Percentiles rank a stretch among this genome's conserved stretches.
phyloP scores from a whole-genome alignment of 2,113 vertebrate genomes.

The Clarias magur region DNA sequence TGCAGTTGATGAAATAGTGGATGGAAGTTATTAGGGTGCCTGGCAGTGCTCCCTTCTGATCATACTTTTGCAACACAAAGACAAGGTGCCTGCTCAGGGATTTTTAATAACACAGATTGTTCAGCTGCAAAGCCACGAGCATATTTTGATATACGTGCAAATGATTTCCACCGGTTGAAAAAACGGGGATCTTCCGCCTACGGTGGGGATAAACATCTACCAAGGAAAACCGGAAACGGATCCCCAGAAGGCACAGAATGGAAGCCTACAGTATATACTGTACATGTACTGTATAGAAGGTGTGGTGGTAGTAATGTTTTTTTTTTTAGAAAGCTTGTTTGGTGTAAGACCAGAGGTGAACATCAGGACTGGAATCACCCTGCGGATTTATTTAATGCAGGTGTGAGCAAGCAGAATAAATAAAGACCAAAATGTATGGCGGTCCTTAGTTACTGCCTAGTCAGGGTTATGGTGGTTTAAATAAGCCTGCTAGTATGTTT shows the following conservation, averaged over 20 bases:
- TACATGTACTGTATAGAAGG: neutral
- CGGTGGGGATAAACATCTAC: neutral
- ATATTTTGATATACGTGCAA: neutral
- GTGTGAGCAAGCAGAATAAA: neutral
- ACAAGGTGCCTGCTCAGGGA: constrained; percentile 28
- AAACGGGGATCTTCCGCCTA: neutral
- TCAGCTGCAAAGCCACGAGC: constrained; percentile 1
- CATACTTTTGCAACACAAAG: constrained; percentile 19
- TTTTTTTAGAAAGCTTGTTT: neutral
- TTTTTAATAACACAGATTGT: constrained; percentile 25
- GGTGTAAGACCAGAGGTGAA: neutral
- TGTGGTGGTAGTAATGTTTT: neutral
- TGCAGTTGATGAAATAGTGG: constrained; percentile 27
- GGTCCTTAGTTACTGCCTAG: neutral
- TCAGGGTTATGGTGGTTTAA: neutral
- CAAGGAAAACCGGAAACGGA: neutral
- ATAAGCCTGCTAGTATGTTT: neutral
- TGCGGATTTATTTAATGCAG: neutral
- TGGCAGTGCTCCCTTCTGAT: constrained; percentile 32
- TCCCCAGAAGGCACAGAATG: neutral
- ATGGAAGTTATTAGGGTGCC: constrained; percentile 34
- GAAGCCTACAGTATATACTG: too few relatives aligned
- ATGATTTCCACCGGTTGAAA: neutral
- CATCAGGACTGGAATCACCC: neutral
- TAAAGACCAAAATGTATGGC: neutral